A percentile compares a stretch with the other conserved stretches of the same genome.
These are phyloP conservation scores for Callocephalon fimbriatum DNA, from an alignment of 2,113 vertebrate genomes.

Conservation along the genomic window DNA sequence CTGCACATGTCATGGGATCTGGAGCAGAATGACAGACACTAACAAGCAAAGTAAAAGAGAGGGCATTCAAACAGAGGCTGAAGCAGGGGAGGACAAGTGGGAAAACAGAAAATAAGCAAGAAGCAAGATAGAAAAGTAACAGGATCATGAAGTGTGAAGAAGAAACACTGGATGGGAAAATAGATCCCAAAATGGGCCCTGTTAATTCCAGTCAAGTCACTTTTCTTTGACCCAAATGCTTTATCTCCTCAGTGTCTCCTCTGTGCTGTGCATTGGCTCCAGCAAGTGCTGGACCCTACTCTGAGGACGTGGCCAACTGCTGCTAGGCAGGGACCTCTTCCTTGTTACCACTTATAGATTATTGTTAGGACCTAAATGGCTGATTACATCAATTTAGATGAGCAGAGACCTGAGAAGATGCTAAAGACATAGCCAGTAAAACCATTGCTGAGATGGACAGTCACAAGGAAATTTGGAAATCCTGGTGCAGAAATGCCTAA, in stretches of 20 bases:
- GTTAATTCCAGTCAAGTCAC: background rate
- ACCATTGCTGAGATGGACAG: background rate
- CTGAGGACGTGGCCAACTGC: background rate
- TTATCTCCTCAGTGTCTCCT: background rate
- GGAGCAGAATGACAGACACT: background rate
- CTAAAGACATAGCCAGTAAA: background rate
- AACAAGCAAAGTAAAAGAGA: background rate
- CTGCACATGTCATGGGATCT: background rate
- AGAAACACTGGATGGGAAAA: background rate
- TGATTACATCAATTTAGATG: background rate
- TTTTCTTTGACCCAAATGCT: slow-evolving; percentile 1
- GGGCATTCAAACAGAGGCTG: background rate
- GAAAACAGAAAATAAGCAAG: background rate
- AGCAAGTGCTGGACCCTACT: rapidly evolving
- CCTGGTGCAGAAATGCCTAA: background rate
- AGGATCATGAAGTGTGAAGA: background rate
- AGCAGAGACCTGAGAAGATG: background rate
- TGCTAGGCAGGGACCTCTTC: background rate
- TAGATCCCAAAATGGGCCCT: background rate
- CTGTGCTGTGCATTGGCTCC: background rate
- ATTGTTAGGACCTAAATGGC: background rate
- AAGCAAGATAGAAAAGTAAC: background rate
- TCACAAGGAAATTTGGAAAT: background rate
- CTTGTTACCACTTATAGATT: background rate
- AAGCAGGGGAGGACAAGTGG: background rate